Conservation (phyloP, 2,113 vertebrate species). For the Petaurus breviceps region DNA sequence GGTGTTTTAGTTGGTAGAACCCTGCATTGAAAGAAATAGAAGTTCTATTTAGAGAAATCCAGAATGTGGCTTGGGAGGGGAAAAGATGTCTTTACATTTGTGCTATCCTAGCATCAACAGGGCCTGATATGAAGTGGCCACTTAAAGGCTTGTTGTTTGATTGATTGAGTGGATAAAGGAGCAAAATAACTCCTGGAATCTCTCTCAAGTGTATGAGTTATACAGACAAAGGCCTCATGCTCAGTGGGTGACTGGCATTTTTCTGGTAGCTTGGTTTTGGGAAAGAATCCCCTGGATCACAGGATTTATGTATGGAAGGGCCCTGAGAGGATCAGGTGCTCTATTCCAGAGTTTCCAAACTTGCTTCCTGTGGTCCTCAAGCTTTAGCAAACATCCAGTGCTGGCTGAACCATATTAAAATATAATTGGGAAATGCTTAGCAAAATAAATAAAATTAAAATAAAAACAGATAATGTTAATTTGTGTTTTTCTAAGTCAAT, state of each 20-base stretch:
- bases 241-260: background rate
- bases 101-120: background rate
- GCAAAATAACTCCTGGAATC: background rate
- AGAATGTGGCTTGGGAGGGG: background rate
- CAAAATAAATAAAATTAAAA: background rate
- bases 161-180: background rate
- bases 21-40: background rate
- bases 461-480: background rate
- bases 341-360: background rate
- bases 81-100: background rate
- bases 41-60: background rate
- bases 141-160: background rate
- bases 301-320: background rate
- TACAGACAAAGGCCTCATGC: background rate
- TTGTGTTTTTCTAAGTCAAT: background rate
- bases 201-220: background rate
- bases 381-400: background rate
- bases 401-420: background rate
- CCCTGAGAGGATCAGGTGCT: background rate
- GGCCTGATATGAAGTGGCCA: background rate
- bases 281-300: background rate
- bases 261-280: background rate
- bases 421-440: background rate
- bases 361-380: background rate
- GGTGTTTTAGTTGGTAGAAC: background rate